Conservation (phyloP, 1,140 invertebrate genomes). For the Aphidius gifuensis region DNA sequence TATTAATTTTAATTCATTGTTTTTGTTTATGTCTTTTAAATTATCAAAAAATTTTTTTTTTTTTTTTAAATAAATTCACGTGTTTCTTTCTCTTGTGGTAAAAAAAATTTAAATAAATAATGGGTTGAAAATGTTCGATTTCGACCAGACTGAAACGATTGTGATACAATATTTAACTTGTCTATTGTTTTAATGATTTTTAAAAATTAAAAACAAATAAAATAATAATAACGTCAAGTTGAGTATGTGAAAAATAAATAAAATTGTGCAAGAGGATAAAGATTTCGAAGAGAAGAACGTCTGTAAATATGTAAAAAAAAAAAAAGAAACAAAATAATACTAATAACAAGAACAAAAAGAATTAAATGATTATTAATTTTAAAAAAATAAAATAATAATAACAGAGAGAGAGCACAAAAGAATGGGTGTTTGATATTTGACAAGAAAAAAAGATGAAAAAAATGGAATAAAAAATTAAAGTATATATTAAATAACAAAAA, state of each 20-base stretch:
- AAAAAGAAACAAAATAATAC: constrained; percentile 21
- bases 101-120: constrained; percentile 23
- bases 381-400: constrained; percentile 14
- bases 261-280: constrained; percentile 20
- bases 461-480: neutral
- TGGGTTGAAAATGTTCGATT: constrained; percentile 53
- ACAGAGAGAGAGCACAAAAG: constrained; percentile 11
- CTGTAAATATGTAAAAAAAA: constrained; percentile 32
- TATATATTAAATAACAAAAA: neutral
- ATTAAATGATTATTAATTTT: neutral
- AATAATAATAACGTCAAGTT: constrained; percentile 28
- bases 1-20: neutral
- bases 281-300: constrained; percentile 21
- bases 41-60: no score
- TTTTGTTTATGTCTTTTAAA: neutral
- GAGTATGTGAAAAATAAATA: constrained; percentile 30
- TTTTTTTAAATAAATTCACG: constrained; percentile 16
- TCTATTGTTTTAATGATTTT: constrained; percentile 46
- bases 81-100: constrained; percentile 36
- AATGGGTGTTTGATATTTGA: constrained; percentile 4
- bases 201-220: constrained; percentile 10
- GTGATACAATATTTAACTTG: constrained; percentile 57
- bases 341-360: constrained; percentile 3
- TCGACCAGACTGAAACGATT: constrained; percentile 55
- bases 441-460: constrained; percentile 13